Evolutionary conservation across 2,888 invertebrate species (phyloP), one percentile per base, ranked within the genome.

Genomic region (Ochropleura leucogaster): DNA sequence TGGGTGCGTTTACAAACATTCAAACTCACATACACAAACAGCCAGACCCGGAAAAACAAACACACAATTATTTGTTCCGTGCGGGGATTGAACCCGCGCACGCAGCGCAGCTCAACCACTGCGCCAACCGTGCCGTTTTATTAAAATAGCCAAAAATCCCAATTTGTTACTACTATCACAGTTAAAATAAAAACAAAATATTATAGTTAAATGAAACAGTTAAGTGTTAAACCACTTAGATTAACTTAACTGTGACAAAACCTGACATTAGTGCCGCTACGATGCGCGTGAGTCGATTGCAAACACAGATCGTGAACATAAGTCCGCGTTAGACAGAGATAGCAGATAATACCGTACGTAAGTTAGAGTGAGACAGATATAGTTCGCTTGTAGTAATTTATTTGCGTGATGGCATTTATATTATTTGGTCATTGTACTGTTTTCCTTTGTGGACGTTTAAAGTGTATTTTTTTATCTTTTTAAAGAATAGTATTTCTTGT

Each of bases 231-330:
- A 63, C 53, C 51, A 78, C 66, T 67, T 14, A 55, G 7, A 62
- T 65, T 65, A n/a, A 51, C 74, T 68, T 72, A 68, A 51, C 75
- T 74, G 85, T 74, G 82, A 63, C 70, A 65, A 42, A 81, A 46
- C 40, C 30, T 30, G 51, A 49, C 57, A 75, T 75, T 69, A 72
- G 76, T 64, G 14, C 16, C 59, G 85, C 55, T 85, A 3, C 42
- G 82, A n/a, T 82, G 83, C 73, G 77, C 82, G 73, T 82, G 82
- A 85, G 42, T n/a, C 3, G 85, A 71, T 68, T 83, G 57, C 63
- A 42, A 81, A 85, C 18, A 20, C 18, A 9, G 4, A 47, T 65
- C 7, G 20, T 40, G 4, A 16, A 20, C 64, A 72, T 69, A 47
- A 59, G 57, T 68, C 51, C 5, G 20, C 70, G 72, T 14, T 10